Base-by-base conservation (phyloP, 2,113 vertebrate genomes). In the Atrichornis clamosus region DNA sequence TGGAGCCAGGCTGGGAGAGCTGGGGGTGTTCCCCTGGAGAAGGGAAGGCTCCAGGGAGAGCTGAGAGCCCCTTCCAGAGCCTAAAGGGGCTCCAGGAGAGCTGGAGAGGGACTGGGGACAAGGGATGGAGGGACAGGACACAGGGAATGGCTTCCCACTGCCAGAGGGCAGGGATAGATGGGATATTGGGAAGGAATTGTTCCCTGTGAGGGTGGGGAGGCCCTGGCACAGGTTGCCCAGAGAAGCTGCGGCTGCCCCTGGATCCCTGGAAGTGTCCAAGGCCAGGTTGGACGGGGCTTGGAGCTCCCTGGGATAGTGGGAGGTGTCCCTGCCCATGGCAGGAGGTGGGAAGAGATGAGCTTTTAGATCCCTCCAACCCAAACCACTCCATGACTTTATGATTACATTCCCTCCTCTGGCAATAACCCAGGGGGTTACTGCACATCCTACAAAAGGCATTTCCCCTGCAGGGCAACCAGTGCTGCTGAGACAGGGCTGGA, bases 161-260 rank as follows among this genome's bases (percentile, higher is more conserved):
- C 26, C 35, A 77, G 46, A 62, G 17, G 32, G 7, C 1, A 41
- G 46, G 58, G 6, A 20, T 33, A 49, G 74, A 27, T 24, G 28
- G 58, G 35, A 50, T 16, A 33, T 7, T 33, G 28, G 28, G 35
- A 41, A 50, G 35, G 35, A 77, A 62, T 21, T 77, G 1, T 1
- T 39, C 1, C 3, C 56, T 49, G 27, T 1, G 74, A 50, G 28
- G 44, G 10, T 39, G 58, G 7, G 0, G 0, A 33, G 16, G 35
- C 28, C n/a, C n/a, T 77, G 58, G 58, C 46, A 33, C 58, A 50
- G 56, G 42, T 16, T 39, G n/a, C 46, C 35, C 74, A 41, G 46
- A 62, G 58, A 1, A 67, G 33, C 65, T 68, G 65, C 27, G 44
- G 44, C 64, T 67, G 44, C 44, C 44, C 64, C 64, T 33, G 63